Evolutionary conservation across 2,113 vertebrate species (phyloP).

Genomic region (Mirounga angustirostris): DNA sequence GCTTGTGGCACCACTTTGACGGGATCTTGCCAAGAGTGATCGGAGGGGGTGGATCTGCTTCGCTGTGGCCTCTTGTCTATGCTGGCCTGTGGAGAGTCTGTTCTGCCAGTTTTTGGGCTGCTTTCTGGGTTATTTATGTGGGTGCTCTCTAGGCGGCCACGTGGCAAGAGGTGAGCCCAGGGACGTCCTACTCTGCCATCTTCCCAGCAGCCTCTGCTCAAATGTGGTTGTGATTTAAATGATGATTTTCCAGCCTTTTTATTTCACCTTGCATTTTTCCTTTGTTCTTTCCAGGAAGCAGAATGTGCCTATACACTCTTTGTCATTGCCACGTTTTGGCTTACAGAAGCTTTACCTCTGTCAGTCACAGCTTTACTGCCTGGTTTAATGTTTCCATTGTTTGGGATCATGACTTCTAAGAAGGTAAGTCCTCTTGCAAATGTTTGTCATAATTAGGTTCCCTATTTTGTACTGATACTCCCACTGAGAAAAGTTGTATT

Average conservation of each 20-base stretch:
- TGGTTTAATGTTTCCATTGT: constrained; percentile 93
- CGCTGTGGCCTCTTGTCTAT: too few relatives aligned
- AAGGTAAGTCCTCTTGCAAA: constrained; percentile 84
- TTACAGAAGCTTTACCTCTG: constrained; percentile 93
- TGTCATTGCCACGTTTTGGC: constrained; percentile 93
- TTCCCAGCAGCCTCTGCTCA: neutral
- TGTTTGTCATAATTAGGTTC: neutral
- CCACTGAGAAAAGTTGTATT: neutral
- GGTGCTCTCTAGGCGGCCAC: too few relatives aligned
- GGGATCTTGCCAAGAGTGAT: too few relatives aligned
- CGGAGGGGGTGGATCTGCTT: too few relatives aligned
- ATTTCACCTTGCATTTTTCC: constrained; percentile 17
- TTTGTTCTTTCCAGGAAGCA: constrained; percentile 90
- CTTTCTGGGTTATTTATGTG: too few relatives aligned
- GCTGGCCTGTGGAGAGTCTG: too few relatives aligned
- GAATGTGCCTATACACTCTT: constrained; percentile 93
- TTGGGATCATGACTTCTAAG: constrained; percentile 94
- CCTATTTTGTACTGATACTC: neutral
- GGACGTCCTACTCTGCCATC: too few relatives aligned
- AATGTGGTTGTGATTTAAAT: neutral
- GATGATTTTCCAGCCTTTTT: neutral
- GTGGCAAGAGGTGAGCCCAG: too few relatives aligned
- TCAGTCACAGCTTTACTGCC: constrained; percentile 94
- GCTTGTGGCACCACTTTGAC: neutral
- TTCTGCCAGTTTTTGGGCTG: too few relatives aligned